Evolutionary conservation across 1,140 invertebrate genomes (phyloP).

Genomic region (Heliconius hermathena): DNA sequence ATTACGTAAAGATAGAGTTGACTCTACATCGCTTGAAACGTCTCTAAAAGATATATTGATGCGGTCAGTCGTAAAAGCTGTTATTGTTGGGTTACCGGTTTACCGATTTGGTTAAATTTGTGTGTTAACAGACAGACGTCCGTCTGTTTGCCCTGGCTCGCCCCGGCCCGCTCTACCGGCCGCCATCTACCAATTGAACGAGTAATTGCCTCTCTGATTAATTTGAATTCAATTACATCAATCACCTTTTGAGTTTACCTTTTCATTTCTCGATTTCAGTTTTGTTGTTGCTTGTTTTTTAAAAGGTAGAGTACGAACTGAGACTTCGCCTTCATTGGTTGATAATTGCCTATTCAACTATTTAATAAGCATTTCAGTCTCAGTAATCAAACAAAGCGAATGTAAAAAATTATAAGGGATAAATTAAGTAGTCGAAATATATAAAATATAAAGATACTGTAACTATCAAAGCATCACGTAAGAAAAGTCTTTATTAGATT

Average conservation of each 20-base stretch:
- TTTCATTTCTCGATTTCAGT: conserved; percentile 8
- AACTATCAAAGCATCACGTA: background rate
- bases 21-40: conserved; percentile 27
- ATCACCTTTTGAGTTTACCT: conserved; percentile 24
- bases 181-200: conserved; percentile 40
- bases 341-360: background rate
- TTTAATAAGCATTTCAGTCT: background rate
- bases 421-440: background rate
- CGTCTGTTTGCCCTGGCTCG: conserved; percentile 49
- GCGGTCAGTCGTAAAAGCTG: conserved; percentile 78
- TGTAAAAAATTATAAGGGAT: background rate
- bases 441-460: background rate
- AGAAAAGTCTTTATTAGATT: conserved; percentile 29
- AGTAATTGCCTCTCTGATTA: conserved; percentile 66
- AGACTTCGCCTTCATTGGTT: no score
- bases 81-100: conserved; percentile 80
- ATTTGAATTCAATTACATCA: conserved; percentile 41
- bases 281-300: conserved; percentile 2
- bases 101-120: conserved; percentile 80
- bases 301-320: background rate
- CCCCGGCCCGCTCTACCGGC: conserved; percentile 42
- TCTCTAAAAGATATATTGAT: conserved; percentile 47
- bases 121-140: conserved; percentile 77
- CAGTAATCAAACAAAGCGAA: no score
- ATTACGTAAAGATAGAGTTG: conserved; percentile 31